A percentile compares a stretch with the other conserved stretches of the same genome.
Evolutionary conservation across 2,888 invertebrate genomes (phyloP).

Genomic region (Hirudinaria manillensis): DNA sequence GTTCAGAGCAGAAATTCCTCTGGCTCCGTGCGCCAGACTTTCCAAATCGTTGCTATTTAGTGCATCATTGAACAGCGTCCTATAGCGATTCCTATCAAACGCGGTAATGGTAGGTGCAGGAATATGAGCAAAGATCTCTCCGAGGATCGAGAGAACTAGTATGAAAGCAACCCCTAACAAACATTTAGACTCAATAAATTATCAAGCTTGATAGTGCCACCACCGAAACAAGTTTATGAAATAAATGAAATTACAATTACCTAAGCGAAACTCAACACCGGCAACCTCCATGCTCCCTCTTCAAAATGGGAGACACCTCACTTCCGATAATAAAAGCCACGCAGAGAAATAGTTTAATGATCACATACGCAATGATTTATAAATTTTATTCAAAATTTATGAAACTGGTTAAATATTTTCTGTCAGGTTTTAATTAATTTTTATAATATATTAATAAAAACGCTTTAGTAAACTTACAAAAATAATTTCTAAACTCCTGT

Average conservation of each 20-base stretch:
- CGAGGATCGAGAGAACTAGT: no score
- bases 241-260: neutral
- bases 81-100: constrained; percentile 28
- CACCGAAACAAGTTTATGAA: neutral
- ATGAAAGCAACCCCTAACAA: no score
- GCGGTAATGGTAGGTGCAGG: constrained; percentile 17
- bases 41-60: constrained; percentile 21
- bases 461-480: no score
- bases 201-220: neutral
- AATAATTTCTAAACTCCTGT: no score
- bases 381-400: no score
- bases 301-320: constrained; percentile 13
- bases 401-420: no score
- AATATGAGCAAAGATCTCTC: neutral
- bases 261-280: neutral
- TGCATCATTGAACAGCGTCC: constrained; percentile 12
- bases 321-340: constrained; percentile 6
- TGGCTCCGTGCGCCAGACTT: constrained; percentile 13
- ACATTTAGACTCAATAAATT: no score
- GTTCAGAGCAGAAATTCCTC: constrained; percentile 26
- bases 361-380: no score
- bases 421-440: no score
- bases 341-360: no score
- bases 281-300: neutral
- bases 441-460: no score